Percentiles rank a stretch among this genome's conserved stretches.
Evolutionary conservation across 2,113 vertebrate genomes (phyloP).

Genomic region (Sylvia atricapilla): DNA sequence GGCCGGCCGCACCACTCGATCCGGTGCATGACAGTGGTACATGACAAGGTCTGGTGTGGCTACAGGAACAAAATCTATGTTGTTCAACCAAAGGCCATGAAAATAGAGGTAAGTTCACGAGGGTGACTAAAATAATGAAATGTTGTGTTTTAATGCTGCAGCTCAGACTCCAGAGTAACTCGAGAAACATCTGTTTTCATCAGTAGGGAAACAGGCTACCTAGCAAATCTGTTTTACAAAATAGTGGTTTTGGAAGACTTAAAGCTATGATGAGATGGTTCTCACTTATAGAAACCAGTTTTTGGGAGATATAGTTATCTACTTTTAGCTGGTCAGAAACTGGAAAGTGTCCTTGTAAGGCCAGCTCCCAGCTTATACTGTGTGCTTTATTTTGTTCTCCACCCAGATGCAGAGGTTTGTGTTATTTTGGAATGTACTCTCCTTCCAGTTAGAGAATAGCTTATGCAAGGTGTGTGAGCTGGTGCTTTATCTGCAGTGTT

Average conservation of each 20-base stretch:
- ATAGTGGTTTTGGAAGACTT: background rate
- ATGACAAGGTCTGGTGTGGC: constrained; percentile 98
- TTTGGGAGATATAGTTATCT: background rate
- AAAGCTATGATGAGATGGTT: background rate
- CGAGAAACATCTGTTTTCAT: background rate
- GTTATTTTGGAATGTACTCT: background rate
- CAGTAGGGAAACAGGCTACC: background rate
- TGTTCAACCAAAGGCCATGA: constrained; percentile 97
- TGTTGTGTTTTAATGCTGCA: background rate
- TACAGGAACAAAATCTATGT: constrained; percentile 97
- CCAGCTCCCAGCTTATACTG: background rate
- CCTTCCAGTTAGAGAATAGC: background rate
- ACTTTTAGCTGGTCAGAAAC: background rate
- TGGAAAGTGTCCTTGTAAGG: background rate
- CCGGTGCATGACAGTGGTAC: constrained; percentile 96
- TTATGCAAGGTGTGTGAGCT: background rate
- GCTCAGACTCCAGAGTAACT: background rate
- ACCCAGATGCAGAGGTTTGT: background rate
- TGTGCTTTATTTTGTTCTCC: background rate
- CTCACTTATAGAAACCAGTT: background rate
- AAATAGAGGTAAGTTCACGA: constrained; percentile 85
- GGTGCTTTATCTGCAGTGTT: background rate
- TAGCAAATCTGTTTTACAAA: background rate
- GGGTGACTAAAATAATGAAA: background rate
- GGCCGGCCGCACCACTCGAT: constrained; percentile 92